Percentiles rank a stretch among this genome's conserved stretches.
Evolutionary conservation across 2,797 vertebrate genomes (phyloP).

Genomic region (Thunnus albacares): DNA sequence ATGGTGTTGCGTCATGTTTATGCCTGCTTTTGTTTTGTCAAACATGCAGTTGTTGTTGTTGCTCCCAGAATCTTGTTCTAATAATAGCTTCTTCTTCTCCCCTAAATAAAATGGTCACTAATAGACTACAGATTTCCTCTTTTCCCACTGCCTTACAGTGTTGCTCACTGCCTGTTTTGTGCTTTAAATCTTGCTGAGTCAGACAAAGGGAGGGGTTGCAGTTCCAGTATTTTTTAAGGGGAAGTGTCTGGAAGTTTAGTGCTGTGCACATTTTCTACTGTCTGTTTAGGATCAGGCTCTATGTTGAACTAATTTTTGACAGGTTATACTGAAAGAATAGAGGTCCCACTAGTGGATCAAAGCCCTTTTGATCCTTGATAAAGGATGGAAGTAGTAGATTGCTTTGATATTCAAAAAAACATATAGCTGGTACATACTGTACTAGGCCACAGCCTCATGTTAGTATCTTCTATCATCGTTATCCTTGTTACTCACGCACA

Average conservation of each 20-base stretch:
- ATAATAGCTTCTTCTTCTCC: conserved; percentile 55
- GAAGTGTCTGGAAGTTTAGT: background rate
- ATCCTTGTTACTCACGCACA: background rate
- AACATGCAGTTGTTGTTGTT: conserved; percentile 31
- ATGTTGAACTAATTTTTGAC: conserved; percentile 31
- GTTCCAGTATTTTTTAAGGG: conserved; percentile 27
- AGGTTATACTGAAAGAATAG: conserved; percentile 19
- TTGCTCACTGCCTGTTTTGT: conserved; percentile 48
- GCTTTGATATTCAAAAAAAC: conserved; percentile 40
- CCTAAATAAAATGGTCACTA: conserved; percentile 49
- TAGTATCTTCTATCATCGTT: background rate
- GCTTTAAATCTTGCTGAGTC: conserved; percentile 54
- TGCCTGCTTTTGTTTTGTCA: conserved; percentile 47
- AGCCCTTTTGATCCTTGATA: conserved; percentile 55
- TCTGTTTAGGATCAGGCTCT: background rate
- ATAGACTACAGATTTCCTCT: conserved; percentile 72
- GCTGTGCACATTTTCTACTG: conserved; percentile 11
- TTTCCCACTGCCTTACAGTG: conserved; percentile 29
- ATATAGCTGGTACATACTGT: too few species aligned
- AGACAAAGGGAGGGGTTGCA: conserved; percentile 18
- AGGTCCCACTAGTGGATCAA: conserved; percentile 35
- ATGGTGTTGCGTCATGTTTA: conserved; percentile 18
- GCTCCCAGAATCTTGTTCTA: conserved; percentile 38
- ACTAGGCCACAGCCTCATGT: background rate
- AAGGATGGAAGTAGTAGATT: conserved; percentile 35